phyloP scores from a whole-genome alignment of 2,113 vertebrate genomes.

The Petrocephalus microphthalmus region DNA sequence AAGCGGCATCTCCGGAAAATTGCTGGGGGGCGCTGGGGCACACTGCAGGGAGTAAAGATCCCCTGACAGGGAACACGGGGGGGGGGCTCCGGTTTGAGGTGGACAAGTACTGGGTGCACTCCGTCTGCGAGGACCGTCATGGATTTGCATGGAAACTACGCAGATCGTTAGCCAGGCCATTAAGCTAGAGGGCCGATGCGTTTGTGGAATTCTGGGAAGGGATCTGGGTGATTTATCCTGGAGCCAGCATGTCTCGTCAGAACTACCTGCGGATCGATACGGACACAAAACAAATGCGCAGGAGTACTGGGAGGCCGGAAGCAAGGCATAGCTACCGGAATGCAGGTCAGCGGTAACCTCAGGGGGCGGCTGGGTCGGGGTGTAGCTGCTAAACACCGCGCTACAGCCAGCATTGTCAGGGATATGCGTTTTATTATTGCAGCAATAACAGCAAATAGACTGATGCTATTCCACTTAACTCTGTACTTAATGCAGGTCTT shows the following conservation, averaged over 20 bases:
- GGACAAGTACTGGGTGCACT: neutral
- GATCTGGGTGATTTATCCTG: slow-evolving; percentile 3
- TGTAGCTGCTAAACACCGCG: neutral
- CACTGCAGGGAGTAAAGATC: too few relatives aligned
- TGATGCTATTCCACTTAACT: neutral
- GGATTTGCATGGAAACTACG: neutral
- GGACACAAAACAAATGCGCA: neutral
- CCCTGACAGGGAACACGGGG: neutral
- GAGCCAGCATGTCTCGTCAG: neutral
- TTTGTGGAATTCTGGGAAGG: neutral
- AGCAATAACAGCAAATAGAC: neutral
- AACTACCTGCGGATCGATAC: neutral
- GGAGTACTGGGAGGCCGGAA: neutral
- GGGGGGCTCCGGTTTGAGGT: neutral
- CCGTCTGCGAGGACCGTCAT: neutral
- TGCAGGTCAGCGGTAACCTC: neutral
- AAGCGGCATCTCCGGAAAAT: neutral
- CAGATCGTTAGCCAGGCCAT: slow-evolving; percentile 15
- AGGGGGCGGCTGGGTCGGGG: neutral
- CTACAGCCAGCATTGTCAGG: neutral
- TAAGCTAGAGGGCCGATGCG: slow-evolving; percentile 7
- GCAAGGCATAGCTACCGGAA: neutral
- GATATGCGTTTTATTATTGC: neutral
- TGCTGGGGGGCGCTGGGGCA: too few relatives aligned
- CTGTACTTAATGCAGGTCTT: neutral